Base-by-base conservation (phyloP, 2,797 vertebrate species). In the Sciaenops ocellatus region DNA sequence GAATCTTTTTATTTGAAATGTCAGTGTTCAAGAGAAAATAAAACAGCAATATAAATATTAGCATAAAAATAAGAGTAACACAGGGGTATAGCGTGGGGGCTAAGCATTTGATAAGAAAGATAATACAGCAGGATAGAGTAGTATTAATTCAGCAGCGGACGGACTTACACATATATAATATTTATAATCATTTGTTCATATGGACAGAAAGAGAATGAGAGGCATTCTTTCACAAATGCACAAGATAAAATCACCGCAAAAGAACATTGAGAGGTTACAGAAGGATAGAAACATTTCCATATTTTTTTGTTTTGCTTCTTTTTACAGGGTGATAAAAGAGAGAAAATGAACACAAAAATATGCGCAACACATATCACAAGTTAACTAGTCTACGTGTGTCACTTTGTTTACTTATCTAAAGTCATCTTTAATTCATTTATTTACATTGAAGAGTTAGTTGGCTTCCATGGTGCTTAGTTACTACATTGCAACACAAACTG, bases 21-120 rank as follows among this genome's bases (percentile, higher is more conserved):
- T 96, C 97, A 97, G 96, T 96, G 95, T 96, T 94, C 92, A 95
- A 96, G 95, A 96, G 97, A 96, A 92, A 96, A 95, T 94, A 97
- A 97, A 97, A 97, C 96, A 97, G 97, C 97, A 97, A 99, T 99
- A 99, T 99, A 99, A 99, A 99, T 99, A 99, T 99, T 98, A 98
- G 98, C 97, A 97, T 98, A 98, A 97, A 99, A 99, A 98, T 97
- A 97, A 97, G 95, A 96, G 95, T 97, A 97, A 96, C 97, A 97
- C 95, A 60, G 92, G 91, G 89, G 80, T 90, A 92, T 81, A 90
- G 91, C 80, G 54, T 41, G 94, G 90, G 94, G 91, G 92, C 94
- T 96, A 97, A 96, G 95, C 92, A 92, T 96, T 95, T 95, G 96
- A 97, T 96, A 96, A 95, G 89, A 95, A 96, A 95, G 93, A 94